These are phyloP conservation scores for Leucoptera coffeella DNA, from an alignment of 2,888 invertebrate species.

Conservation along the genomic window DNA sequence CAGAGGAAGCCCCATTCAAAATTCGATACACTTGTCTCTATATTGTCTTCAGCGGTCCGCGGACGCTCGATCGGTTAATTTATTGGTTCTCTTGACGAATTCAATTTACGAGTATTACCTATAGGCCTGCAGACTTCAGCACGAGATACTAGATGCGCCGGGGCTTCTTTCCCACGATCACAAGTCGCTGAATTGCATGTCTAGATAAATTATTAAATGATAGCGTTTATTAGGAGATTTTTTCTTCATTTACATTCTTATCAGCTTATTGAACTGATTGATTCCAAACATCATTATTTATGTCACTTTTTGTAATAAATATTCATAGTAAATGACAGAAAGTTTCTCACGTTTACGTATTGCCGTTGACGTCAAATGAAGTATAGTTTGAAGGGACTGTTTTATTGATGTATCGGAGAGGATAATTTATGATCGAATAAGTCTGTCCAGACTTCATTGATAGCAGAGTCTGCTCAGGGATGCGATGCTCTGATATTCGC, in stretches of 20 bases:
- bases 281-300: too few species aligned
- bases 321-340: too few species aligned
- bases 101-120: constrained; percentile 39
- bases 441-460: constrained; percentile 38
- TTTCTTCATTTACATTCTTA: too few species aligned
- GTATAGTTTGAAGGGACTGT: too few species aligned
- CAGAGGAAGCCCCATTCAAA: constrained; percentile 12
- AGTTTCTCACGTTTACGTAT: too few species aligned
- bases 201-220: too few species aligned
- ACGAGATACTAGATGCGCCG: constrained; percentile 12
- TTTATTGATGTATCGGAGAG: too few species aligned
- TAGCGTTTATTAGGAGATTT: too few species aligned
- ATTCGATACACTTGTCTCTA: constrained; percentile 7
- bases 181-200: too few species aligned
- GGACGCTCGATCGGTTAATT: constrained; percentile 31
- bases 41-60: constrained; percentile 21
- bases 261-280: too few species aligned
- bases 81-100: constrained; percentile 33
- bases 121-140: constrained; percentile 11
- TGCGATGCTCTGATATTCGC: constrained; percentile 42
- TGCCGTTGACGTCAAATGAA: too few species aligned
- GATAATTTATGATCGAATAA: constrained; percentile 22
- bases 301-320: too few species aligned
- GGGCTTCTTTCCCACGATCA: constrained; percentile 22
- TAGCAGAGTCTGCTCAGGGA: constrained; percentile 38